These are phyloP conservation scores for Parazoanthus atlanticus DNA, from an alignment of 92 coral and sea anemone genomes.

Conservation along the genomic window DNA sequence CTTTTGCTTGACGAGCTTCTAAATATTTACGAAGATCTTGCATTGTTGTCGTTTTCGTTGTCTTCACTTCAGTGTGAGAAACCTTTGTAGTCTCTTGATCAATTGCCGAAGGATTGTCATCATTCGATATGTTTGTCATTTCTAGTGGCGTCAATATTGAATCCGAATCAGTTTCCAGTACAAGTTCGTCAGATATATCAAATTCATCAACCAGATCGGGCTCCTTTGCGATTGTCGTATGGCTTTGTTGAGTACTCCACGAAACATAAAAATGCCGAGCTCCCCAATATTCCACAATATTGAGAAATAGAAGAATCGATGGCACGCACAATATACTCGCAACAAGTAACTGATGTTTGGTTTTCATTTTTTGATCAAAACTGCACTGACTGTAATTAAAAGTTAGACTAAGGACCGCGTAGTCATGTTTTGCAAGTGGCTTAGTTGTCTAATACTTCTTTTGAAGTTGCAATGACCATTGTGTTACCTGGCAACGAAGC, in stretches of 20 bases:
- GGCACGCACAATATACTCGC: background rate
- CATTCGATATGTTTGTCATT: background rate
- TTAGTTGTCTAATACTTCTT: background rate
- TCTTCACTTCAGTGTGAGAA: background rate
- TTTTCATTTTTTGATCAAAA: background rate
- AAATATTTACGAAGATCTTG: background rate
- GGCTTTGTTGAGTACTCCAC: background rate
- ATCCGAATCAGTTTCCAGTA: background rate
- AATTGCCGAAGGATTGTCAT: background rate
- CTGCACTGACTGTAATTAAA: background rate
- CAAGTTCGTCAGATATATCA: background rate
- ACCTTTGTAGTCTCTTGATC: background rate
- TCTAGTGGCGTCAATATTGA: no score
- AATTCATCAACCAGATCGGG: no score
- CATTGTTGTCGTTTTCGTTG: background rate
- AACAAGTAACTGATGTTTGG: background rate
- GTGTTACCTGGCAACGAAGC: background rate
- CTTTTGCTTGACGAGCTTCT: background rate
- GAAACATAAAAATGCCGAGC: background rate
- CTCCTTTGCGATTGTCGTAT: background rate
- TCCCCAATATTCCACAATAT: background rate
- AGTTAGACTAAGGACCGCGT: background rate
- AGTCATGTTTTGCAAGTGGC: background rate
- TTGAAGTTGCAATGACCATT: background rate
- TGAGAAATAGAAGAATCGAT: conserved; percentile 6